Conservation (phyloP, 2,888 invertebrate species). For the Erebia ligea region DNA sequence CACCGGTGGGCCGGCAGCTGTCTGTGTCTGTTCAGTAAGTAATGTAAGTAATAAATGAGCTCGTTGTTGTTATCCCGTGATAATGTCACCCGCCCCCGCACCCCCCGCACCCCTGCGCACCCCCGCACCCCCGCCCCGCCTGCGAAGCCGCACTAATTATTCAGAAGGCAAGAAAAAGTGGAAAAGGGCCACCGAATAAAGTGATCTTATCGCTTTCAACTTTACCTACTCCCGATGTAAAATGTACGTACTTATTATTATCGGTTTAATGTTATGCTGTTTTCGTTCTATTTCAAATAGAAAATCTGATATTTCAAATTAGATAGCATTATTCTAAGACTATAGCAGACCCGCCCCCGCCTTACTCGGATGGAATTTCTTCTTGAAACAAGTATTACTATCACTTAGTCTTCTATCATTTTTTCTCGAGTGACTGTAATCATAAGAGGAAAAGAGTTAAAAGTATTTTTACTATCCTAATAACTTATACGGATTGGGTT, state of each 20-base stretch:
- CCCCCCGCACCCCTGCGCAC: not conserved
- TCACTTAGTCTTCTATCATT: too few species aligned
- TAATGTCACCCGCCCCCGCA: not conserved
- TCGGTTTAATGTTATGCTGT: not conserved
- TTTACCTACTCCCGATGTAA: not conserved
- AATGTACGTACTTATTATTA: not conserved
- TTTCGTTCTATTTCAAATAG: too few species aligned
- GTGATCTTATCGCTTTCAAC: not conserved
- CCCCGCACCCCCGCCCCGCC: not conserved
- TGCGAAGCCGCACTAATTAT: slow-evolving; percentile 3
- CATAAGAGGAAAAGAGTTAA: too few species aligned
- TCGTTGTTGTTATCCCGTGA: not conserved
- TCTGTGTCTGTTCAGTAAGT: not conserved
- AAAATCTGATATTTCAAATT: too few species aligned
- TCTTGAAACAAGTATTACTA: too few species aligned
- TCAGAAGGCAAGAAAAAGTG: not conserved
- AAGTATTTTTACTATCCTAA: too few species aligned
- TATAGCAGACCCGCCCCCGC: too few species aligned
- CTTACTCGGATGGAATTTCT: too few species aligned
- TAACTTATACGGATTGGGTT: too few species aligned
- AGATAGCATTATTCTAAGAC: too few species aligned
- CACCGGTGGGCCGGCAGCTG: not conserved
- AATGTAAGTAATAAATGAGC: slow-evolving; percentile 6
- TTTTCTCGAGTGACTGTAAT: too few species aligned
- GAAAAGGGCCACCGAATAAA: not conserved